These are phyloP conservation scores for Carterocephalus palaemon DNA, from an alignment of 2,888 invertebrate genomes.

Conservation along the genomic window DNA sequence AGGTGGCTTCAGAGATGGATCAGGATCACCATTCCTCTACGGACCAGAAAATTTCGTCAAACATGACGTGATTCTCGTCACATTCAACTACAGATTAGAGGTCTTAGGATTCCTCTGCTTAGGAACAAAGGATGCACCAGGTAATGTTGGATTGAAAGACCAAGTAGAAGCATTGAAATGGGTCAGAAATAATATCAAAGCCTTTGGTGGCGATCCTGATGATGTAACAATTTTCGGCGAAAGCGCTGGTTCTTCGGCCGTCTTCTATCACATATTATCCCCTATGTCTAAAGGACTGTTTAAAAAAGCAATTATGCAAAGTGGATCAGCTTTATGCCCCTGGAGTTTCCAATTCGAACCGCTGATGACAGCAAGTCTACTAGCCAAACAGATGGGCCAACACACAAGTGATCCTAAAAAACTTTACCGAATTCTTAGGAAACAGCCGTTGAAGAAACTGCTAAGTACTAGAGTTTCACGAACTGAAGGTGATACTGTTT, in stretches of 20 bases:
- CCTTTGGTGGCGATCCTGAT: conserved; percentile 64
- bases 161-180: conserved; percentile 63
- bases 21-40: conserved; percentile 58
- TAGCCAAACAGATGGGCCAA: conserved; percentile 52
- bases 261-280: conserved; percentile 58
- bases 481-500: conserved; percentile 51
- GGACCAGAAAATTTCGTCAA: conserved; percentile 59
- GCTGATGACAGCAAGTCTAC: conserved; percentile 46
- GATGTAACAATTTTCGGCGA: conserved; percentile 66
- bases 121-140: conserved; percentile 63
- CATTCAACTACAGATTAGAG: conserved; percentile 66
- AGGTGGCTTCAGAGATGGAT: conserved; percentile 66
- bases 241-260: conserved; percentile 68
- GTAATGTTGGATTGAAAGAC: conserved; percentile 67
- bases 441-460: conserved; percentile 43
- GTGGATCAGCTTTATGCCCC: conserved; percentile 61
- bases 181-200: conserved; percentile 56
- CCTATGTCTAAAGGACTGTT: conserved; percentile 64
- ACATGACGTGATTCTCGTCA: conserved; percentile 60
- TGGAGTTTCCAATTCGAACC: conserved; percentile 68
- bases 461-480: conserved; percentile 55
- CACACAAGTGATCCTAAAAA: conserved; percentile 47
- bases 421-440: conserved; percentile 50
- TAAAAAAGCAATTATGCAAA: conserved; percentile 63
- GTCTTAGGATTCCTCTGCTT: conserved; percentile 64